phyloP scores from a whole-genome alignment of 1,140 invertebrate species.

The Aphelenchoides avenae region DNA sequence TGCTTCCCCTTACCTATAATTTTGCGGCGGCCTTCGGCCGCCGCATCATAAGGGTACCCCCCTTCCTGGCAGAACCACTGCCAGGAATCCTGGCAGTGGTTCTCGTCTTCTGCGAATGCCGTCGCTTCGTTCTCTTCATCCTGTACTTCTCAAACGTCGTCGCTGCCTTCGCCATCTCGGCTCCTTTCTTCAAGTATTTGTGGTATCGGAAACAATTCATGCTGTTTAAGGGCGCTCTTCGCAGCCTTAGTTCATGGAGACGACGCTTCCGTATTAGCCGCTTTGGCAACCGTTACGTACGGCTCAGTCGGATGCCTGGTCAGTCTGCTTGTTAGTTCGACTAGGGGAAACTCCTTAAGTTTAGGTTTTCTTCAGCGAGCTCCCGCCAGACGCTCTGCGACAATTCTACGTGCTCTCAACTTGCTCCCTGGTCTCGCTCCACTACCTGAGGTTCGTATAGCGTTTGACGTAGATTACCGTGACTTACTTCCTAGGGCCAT shows the following conservation, averaged over 20 bases:
- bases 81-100: neutral
- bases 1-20: no score
- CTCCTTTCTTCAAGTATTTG: neutral
- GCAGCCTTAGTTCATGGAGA: neutral
- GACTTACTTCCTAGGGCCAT: neutral
- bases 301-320: constrained; percentile 37
- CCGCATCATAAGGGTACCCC: no score
- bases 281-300: constrained; percentile 19
- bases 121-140: neutral
- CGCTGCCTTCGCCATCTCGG: neutral
- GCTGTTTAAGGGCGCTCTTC: neutral
- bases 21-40: no score
- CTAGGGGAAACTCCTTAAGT: neutral
- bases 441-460: constrained; percentile 45
- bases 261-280: neutral
- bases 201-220: constrained; percentile 39
- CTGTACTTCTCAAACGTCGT: neutral
- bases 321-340: constrained; percentile 4
- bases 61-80: neutral
- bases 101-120: no score
- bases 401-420: constrained; percentile 48
- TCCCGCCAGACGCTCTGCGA: constrained; percentile 29
- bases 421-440: constrained; percentile 50
- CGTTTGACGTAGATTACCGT: constrained; percentile 42
- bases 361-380: constrained; percentile 35